Conservation (phyloP, 2,797 vertebrate genomes). For the Gallinago solitaria region DNA sequence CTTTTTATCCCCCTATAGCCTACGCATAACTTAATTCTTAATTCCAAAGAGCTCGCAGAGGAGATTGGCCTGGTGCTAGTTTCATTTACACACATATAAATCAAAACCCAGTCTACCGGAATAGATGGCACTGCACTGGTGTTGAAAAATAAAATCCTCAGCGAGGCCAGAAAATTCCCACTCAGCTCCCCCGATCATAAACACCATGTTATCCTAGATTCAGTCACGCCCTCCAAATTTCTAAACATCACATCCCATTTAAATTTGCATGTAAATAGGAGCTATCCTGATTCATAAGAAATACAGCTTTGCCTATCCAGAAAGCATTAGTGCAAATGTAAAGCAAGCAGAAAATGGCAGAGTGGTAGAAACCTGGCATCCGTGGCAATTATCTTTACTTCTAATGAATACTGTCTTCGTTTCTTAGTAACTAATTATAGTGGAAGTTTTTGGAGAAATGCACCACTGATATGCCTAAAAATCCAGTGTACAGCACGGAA, state of each 20-base stretch:
- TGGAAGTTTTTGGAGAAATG: not conserved
- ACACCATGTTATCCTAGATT: not conserved
- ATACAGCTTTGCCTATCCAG: not conserved
- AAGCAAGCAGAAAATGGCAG: constrained; percentile 18
- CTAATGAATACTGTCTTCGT: not conserved
- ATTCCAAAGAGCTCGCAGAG: constrained; percentile 19
- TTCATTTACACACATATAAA: constrained; percentile 46
- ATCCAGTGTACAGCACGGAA: rapidly evolving
- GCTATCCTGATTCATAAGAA: not conserved
- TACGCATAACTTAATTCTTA: constrained; percentile 43
- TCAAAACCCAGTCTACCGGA: constrained; percentile 26
- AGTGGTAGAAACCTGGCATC: not conserved
- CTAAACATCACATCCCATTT: not conserved
- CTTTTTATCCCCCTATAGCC: constrained; percentile 45
- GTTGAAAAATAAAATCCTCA: constrained; percentile 32
- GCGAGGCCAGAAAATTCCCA: not conserved
- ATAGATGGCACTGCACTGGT: not conserved
- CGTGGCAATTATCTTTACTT: not conserved
- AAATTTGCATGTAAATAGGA: constrained; percentile 46
- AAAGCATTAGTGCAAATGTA: not conserved
- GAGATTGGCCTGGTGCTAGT: constrained; percentile 39
- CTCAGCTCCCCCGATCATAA: not conserved
- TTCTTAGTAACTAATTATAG: constrained; percentile 24
- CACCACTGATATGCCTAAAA: not conserved
- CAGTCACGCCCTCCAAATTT: constrained; percentile 20